phyloP scores from a whole-genome alignment of 2,888 invertebrate species.

The Osmoderma eremita region DNA sequence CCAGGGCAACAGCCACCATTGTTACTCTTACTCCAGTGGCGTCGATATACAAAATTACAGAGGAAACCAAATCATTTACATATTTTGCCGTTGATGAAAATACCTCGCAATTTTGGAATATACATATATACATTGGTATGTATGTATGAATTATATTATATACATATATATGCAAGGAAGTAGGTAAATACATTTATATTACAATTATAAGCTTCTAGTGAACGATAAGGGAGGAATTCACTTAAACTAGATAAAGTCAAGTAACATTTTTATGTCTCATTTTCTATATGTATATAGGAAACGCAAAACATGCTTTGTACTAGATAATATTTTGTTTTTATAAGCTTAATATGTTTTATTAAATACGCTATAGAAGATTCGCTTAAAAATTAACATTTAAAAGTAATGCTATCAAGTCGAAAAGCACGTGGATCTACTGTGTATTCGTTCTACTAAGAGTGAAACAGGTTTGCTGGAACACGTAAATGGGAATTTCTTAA shows the following conservation, averaged over 20 bases:
- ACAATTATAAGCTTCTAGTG: no score
- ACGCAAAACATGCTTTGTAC: no score
- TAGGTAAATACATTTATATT: neutral
- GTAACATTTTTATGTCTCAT: no score
- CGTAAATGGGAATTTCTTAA: neutral
- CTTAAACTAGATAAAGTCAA: no score
- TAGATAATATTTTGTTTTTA: no score
- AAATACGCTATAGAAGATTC: no score
- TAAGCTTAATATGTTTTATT: no score
- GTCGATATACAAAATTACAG: constrained; percentile 44
- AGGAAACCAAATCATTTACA: constrained; percentile 39
- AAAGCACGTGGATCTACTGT: neutral
- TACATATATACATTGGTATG: no score
- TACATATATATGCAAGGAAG: neutral
- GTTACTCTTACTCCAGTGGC: constrained; percentile 51
- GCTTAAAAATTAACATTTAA: no score
- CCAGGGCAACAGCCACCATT: constrained; percentile 53
- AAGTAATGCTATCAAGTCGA: neutral
- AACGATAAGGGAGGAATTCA: no score
- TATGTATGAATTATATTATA: neutral
- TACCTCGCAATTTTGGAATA: neutral
- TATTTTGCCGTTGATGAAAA: constrained; percentile 4
- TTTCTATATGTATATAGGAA: no score
- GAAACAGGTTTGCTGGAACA: neutral
- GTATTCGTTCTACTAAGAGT: neutral